Percentiles rank a stretch among this genome's conserved stretches.
Conservation (phyloP, 2,888 invertebrate genomes). For the Xestia c-nigrum region DNA sequence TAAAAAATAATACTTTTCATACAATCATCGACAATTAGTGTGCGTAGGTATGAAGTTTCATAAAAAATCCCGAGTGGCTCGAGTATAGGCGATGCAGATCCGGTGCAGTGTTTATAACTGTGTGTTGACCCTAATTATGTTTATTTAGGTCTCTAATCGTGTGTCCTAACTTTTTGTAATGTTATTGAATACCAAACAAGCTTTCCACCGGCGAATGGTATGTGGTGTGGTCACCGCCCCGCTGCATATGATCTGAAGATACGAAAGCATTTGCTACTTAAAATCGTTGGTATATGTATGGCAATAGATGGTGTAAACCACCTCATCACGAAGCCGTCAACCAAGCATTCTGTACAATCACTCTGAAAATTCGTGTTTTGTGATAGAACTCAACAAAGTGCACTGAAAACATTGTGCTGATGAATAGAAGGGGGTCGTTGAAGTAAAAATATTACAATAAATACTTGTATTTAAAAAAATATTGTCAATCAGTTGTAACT, state of each 20-base stretch:
- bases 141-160: background rate
- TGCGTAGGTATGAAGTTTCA: background rate
- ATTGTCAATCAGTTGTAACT: no score
- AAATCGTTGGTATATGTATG: no score
- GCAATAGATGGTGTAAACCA: no score
- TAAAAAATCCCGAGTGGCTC: background rate
- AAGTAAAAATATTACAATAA: no score
- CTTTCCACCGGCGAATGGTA: background rate
- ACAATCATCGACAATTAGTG: background rate
- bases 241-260: background rate
- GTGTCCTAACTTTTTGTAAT: background rate
- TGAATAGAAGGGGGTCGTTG: no score
- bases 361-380: no score
- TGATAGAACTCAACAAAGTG: no score
- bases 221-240: background rate
- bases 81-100: background rate
- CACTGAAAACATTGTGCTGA: no score
- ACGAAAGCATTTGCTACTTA: background rate
- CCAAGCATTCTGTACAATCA: no score
- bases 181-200: background rate
- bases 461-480: no score
- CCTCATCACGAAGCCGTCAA: no score
- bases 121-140: background rate
- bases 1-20: background rate
- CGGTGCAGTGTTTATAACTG: background rate